Evolutionary conservation across 30 jellyfish, hydroid and myxozoan species (phyloP).

Genomic region (Pelagia noctiluca): DNA sequence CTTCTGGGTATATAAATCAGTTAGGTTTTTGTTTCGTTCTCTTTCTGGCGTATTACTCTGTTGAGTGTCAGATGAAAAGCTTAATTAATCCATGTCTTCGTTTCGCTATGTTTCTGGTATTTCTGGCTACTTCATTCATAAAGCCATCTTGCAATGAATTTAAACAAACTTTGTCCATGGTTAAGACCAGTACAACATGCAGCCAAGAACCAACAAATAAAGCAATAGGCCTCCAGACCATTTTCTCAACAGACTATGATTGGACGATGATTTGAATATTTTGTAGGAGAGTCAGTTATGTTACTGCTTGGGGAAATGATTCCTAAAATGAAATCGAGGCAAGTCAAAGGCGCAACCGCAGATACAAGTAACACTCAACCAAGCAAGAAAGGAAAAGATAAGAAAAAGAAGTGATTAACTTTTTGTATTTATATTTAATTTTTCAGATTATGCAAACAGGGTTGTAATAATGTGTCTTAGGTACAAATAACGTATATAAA

Average conservation of each 20-base stretch:
- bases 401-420: conserved; percentile 61
- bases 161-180: too few species aligned
- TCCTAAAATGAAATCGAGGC: conserved; percentile 91
- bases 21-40: too few species aligned
- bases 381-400: conserved; percentile 61
- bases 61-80: too few species aligned
- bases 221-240: not conserved
- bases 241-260: not conserved
- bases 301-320: conserved; percentile 82
- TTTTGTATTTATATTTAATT: too few species aligned
- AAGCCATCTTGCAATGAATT: too few species aligned
- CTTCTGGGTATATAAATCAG: too few species aligned
- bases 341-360: conserved; percentile 87
- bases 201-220: not conserved
- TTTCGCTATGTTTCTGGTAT: not conserved
- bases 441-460: too few species aligned
- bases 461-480: too few species aligned
- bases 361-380: conserved; percentile 51
- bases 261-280: not conserved
- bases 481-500: too few species aligned
- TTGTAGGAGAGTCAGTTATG: conserved; percentile 84
- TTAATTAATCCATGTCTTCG: too few species aligned
- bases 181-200: not conserved
- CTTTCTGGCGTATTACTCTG: too few species aligned
- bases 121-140: too few species aligned